Percentiles rank a stretch among this genome's conserved stretches.
Conservation (phyloP, 2,113 vertebrate genomes). For the Triplophysa dalaica region DNA sequence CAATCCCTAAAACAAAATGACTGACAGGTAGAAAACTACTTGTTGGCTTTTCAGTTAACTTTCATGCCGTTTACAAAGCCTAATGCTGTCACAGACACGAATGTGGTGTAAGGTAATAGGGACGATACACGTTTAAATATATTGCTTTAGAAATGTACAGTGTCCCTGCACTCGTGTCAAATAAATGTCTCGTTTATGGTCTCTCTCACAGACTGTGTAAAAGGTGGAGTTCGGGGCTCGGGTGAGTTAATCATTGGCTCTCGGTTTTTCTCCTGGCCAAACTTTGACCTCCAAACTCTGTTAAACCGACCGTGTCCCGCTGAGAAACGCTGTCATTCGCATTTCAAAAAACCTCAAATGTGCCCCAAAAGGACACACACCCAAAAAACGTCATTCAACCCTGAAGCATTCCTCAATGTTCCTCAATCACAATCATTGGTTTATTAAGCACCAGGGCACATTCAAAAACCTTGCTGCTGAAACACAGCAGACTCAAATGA, state of each 20-base stretch:
- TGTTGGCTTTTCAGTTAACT: background rate
- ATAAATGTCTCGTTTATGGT: background rate
- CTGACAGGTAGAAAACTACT: background rate
- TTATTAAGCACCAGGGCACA: background rate
- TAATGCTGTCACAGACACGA: background rate
- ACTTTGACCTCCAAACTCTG: background rate
- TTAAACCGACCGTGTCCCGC: background rate
- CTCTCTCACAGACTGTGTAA: background rate
- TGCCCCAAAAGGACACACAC: constrained; percentile 16
- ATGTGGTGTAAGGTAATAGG: background rate
- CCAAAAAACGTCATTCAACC: constrained; percentile 25
- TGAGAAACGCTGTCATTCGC: background rate
- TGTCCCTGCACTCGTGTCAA: background rate
- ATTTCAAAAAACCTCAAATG: background rate
- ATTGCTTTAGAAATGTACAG: background rate
- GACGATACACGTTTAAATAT: background rate
- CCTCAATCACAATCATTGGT: too few species aligned
- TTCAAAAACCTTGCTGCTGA: background rate
- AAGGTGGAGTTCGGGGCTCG: background rate
- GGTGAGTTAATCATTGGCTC: constrained; percentile 21
- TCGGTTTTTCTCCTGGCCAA: background rate
- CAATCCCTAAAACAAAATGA: background rate
- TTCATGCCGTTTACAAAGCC: background rate
- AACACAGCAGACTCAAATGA: background rate
- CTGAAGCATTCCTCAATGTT: constrained; percentile 30